Base-by-base conservation (phyloP, 2,113 vertebrate genomes). In the Chlamydotis undulata region DNA sequence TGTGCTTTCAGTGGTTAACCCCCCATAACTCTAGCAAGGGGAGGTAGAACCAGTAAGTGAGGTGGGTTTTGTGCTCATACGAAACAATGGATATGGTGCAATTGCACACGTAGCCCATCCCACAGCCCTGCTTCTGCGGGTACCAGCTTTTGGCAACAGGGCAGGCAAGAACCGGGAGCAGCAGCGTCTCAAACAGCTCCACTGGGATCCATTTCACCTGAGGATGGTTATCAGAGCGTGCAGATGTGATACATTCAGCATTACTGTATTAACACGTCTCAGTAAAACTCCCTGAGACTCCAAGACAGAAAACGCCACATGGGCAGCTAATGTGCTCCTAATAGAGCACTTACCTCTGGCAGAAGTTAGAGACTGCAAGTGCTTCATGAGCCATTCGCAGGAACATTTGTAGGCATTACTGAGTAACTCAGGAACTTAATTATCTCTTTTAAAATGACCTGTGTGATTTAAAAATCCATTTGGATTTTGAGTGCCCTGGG, bases 381-480 rank as follows among this genome's bases (percentile, higher is more conserved):
- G 86, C 41, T 93, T 90, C 89, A 93, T 76, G 37, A 96, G 77
- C 61, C 90, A 82, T 89, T 91, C 10, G 15, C 53, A 78, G 31
- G 26, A 96, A 93, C 77, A 65, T 84, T 93, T 87, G 69, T 73
- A 89, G 83, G 61, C 73, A 87, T 52, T 94, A 70, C 29, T 47
- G 33, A 87, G 76, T 53, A 90, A 65, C 69, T 83, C 21, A 31
- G 80, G 73, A 96, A 84, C 80, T 89, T 93, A 93, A 96, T 92
- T 96, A 84, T 77, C 77, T 76, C 63, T 85, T 81, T 78, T 57
- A 19, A 96, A 94, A 94, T 82, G 53, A 94, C 65, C 86, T 76
- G n/a, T 22, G 73, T n/a, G 28, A 95, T 94, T 96, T 59, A 85
- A 76, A 95, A 93, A 82, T 26, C 57, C 52, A 85, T 89, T 89